These are phyloP conservation scores for Heterodera schachtii DNA, from an alignment of 1,140 invertebrate genomes.

Conservation along the genomic window DNA sequence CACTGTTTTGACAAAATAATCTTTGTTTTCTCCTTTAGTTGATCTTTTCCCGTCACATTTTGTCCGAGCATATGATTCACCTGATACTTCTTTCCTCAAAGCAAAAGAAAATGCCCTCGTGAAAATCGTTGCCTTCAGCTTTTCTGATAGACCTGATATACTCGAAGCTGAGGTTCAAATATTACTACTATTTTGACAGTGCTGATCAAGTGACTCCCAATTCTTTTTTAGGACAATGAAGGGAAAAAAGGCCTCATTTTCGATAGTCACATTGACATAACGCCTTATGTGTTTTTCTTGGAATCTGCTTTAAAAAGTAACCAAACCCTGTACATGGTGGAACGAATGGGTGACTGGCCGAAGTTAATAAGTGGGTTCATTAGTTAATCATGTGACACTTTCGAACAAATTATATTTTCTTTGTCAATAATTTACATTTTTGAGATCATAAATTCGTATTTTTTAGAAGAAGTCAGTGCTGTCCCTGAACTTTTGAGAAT, in stretches of 20 bases:
- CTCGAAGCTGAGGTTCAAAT: conserved; percentile 23
- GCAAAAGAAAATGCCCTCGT: background rate
- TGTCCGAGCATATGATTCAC: background rate
- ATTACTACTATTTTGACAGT: background rate
- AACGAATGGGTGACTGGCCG: background rate
- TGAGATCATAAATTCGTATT: background rate
- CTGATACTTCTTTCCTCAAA: background rate
- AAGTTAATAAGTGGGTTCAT: conserved; percentile 13
- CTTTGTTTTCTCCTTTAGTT: background rate
- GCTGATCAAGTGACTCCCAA: too few relatives aligned
- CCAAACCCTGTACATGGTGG: conserved; percentile 1
- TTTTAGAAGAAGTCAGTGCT: conserved; percentile 18
- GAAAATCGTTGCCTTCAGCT: conserved; percentile 11
- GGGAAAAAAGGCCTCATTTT: conserved; percentile 20
- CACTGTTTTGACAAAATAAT: background rate
- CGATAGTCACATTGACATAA: background rate
- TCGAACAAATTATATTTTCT: background rate
- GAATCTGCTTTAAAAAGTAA: conserved; percentile 19
- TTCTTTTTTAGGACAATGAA: conserved; percentile 1
- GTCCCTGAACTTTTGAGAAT: conserved; percentile 1
- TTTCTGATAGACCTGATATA: conserved; percentile 20
- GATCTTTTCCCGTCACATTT: conserved; percentile 21
- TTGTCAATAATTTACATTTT: background rate
- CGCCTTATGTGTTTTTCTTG: conserved; percentile 20
- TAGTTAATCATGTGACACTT: background rate